Base-by-base conservation (phyloP, 2,113 vertebrate species). In the Anguilla japonica region DNA sequence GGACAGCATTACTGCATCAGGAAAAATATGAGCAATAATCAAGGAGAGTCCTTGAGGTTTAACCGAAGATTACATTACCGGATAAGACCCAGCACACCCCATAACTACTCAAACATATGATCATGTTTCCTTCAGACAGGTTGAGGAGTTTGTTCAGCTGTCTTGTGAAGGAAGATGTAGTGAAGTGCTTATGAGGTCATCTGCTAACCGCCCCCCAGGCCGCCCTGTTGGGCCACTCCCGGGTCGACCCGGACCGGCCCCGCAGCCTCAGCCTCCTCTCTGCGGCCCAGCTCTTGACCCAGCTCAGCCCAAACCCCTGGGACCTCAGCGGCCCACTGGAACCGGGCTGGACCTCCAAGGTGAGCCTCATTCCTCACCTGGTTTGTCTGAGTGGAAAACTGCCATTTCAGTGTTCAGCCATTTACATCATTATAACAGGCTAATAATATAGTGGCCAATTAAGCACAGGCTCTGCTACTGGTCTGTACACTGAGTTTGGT, bases 211-310 rank as follows among this genome's bases (percentile, higher is more conserved):
- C 89, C 89, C 5, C 34, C 29, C 92, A 97, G 96, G 89, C 87
- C 2, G 94, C 91, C 83, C 89, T 97, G 41, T 82, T 97, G 87
- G 87, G 90, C 75, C 92, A 95, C 91, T 96, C 95, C 5, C 92
- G 95, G 67, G 96, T 89, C 14, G 89, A 94, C 63, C 87, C 90
- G 2, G 90, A 94, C 4, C 95, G 91, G 82, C 96, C 95, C 9
- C 95, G 95, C 2, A 88, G 94, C 88, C 96, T 98, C 88, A 97
- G 96, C 88, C 88, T 96, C 88, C 93, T 96, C 89, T 94, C 96
- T 67, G 94, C 93, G 78, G 93, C 96, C 88, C 96, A 97, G 92
- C 95, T 97, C 87, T 90, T 98, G 63, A 94, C 91, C 90, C 91
- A 92, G 86, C 92, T 95, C 88, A 95, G 90, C 88, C 93, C 93